Evolutionary conservation across 92 coral and sea anemone species (phyloP).

Genomic region (Epizoanthus fatuus): DNA sequence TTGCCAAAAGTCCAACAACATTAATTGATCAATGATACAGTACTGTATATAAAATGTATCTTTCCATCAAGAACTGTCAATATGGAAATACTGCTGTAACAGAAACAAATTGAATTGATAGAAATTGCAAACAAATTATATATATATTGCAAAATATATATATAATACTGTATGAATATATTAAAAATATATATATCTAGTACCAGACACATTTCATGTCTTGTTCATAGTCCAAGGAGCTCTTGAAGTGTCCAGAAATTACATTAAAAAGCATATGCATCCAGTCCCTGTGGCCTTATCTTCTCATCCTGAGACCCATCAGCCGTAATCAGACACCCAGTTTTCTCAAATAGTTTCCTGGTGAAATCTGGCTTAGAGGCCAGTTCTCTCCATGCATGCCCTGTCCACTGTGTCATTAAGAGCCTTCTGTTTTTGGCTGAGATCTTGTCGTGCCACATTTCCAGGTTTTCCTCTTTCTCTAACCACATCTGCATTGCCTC

Average conservation of each 20-base stretch:
- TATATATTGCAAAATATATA: no score
- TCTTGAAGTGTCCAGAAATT: no score
- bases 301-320: conserved; percentile 25
- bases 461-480: conserved; percentile 59
- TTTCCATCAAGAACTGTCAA: conserved; percentile 27
- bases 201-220: no score
- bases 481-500: conserved; percentile 64
- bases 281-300: conserved; percentile 61
- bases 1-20: conserved; percentile 32
- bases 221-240: no score
- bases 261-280: conserved; percentile 40
- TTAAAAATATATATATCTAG: no score
- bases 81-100: conserved; percentile 21
- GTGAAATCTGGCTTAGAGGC: conserved; percentile 30
- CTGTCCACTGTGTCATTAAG: conserved; percentile 52
- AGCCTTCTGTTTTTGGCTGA: conserved; percentile 5
- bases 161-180: no score
- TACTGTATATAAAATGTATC: conserved; percentile 11
- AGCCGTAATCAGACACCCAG: conserved; percentile 14
- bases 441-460: conserved; percentile 56
- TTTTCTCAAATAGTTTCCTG: conserved; percentile 46
- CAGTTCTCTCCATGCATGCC: conserved; percentile 47
- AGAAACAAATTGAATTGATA: neutral
- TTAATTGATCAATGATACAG: conserved; percentile 23
- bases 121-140: no score